Conservation (phyloP, 2,797 vertebrate genomes). For the Peromyscus melanophrys region DNA sequence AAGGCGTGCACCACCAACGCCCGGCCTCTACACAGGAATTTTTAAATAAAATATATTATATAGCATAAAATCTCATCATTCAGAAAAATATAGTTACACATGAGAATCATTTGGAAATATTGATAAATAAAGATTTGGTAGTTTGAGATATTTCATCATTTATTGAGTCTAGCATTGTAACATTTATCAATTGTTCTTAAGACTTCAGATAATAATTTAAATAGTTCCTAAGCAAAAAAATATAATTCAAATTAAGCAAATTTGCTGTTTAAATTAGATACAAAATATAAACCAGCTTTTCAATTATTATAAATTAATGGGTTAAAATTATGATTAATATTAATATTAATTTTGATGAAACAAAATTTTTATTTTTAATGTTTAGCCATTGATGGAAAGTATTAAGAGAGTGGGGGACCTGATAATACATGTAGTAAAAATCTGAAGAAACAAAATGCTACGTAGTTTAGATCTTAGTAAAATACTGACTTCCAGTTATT, state of each 20-base stretch:
- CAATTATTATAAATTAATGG: background rate
- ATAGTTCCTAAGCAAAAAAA: background rate
- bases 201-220: background rate
- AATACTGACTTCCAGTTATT: background rate
- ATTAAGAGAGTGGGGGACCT: background rate
- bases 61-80: background rate
- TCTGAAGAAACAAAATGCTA: background rate
- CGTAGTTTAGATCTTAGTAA: background rate
- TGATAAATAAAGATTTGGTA: background rate
- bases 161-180: background rate
- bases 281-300: background rate
- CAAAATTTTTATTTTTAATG: background rate
- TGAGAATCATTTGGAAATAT: background rate
- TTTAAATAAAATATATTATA: background rate
- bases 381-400: background rate
- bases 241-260: background rate
- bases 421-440: background rate
- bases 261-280: background rate
- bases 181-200: background rate
- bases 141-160: background rate
- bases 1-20: too few species aligned
- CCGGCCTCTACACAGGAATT: background rate
- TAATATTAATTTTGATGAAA: background rate
- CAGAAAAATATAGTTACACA: background rate
- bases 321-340: background rate